Base-by-base conservation (phyloP, 2,888 invertebrate genomes). In the Branchipolynoe longqiensis region DNA sequence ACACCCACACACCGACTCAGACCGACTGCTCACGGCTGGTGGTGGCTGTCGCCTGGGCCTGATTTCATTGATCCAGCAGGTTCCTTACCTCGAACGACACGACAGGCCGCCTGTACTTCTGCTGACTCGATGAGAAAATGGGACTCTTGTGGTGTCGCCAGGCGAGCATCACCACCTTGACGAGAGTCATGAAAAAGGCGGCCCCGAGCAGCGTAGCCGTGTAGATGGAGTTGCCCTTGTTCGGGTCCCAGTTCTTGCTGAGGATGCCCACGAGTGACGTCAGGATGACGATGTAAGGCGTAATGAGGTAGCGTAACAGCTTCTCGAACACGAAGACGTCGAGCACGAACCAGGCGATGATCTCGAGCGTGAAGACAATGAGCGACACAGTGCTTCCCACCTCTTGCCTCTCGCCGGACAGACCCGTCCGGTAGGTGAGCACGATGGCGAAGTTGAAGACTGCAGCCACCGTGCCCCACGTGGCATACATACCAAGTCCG, bases 401-500 rank as follows among this genome's bases (percentile, higher is more conserved):
- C 41, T 84, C 86, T 28, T 84, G 84, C 33, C 84, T 40, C 33
- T 85, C 84, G 31, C 69, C 85, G 3, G 58, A 64, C 18, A 87
- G 87, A 2, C 88, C 88, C 6, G 88, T 88, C 22, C 87, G 82
- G 54, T 85, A 88, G 25, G 89, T 88, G 28, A 92, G 85, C 2
- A 92, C 91, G 38, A 92, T 89, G n/a, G 90, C 90, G 12, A 92
- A 86, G 87, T 92, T 93, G 33, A 92, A 88, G 22, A 92, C 88
- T 1, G 92, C 89, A 0, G 92, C 92, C 4, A 93, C 88, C 0
- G 91, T 91, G 8, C 89, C 89, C 92, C 92, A 92, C 0, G 91
- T 90, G 6, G 91, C 91, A 82, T 91, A 92, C 84, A 92, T 90
- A n/a, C 90, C 91, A n/a, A 92, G 85, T 0, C 92, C 92, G 85